Conservation (phyloP, 2,888 invertebrate genomes). For the Pachliopta kotzebuea region DNA sequence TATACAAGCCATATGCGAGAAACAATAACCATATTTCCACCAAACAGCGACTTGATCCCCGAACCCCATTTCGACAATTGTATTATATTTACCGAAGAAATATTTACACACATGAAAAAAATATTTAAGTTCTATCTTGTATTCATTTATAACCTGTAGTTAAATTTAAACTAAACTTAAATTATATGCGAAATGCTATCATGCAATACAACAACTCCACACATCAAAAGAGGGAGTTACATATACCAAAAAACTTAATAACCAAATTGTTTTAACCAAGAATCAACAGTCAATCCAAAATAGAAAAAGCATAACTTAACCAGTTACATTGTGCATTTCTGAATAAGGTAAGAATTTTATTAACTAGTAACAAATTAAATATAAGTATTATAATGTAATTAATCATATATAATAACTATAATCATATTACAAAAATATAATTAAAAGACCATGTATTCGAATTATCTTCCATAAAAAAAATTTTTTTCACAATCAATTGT, state of each 20-base stretch:
- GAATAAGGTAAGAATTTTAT: no score
- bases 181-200: no score
- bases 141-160: no score
- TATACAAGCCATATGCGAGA: slow-evolving; percentile 25
- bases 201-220: no score
- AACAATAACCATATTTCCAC: slow-evolving; percentile 19
- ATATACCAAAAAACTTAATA: no score
- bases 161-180: no score
- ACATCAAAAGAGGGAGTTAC: no score
- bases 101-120: background rate
- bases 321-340: background rate
- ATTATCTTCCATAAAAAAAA: background rate
- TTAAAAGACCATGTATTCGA: background rate
- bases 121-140: background rate
- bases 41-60: slow-evolving; percentile 14
- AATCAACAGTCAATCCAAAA: background rate
- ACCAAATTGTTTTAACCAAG: no score
- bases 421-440: background rate
- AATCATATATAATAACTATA: background rate
- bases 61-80: background rate
- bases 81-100: slow-evolving; percentile 20
- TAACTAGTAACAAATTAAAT: no score
- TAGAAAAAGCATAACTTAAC: background rate
- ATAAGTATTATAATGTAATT: no score
- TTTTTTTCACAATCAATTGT: background rate